A percentile compares a stretch with the other conserved stretches of the same genome.
Evolutionary conservation across 2,113 vertebrate species (phyloP).

Genomic region (Neogobius melanostomus): DNA sequence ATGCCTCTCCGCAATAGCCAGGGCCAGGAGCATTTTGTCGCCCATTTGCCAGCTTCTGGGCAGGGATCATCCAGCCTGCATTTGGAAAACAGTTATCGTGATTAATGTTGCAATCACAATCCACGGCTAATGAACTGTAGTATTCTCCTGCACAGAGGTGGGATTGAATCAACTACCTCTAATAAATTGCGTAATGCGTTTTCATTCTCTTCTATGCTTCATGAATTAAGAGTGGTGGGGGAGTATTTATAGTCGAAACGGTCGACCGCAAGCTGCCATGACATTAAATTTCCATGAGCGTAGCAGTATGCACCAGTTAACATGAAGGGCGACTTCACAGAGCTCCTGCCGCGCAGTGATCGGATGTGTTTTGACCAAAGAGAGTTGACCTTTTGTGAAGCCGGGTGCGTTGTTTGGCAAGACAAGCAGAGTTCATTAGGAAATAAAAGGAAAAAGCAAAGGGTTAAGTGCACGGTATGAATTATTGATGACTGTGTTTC

Average conservation of each 20-base stretch:
- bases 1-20: background rate
- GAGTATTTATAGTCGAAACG: conserved; percentile 8
- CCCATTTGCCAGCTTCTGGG: conserved; percentile 7
- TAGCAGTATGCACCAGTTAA: conserved; percentile 9
- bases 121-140: conserved; percentile 22
- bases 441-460: background rate
- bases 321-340: conserved; percentile 8
- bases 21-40: background rate
- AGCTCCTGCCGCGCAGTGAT: conserved; percentile 6
- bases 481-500: background rate
- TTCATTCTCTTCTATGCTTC: conserved; percentile 27
- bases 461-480: background rate
- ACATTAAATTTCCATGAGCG: conserved; percentile 22
- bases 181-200: conserved; percentile 33
- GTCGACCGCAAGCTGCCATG: background rate
- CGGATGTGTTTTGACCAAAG: background rate
- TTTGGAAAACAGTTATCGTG: conserved; percentile 16
- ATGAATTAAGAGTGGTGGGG: conserved; percentile 28
- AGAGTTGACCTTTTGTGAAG: conserved; percentile 4
- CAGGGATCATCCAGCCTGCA: background rate
- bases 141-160: conserved; percentile 10
- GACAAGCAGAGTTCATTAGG: conserved; percentile 3
- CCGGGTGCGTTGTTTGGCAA: background rate
- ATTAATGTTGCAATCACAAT: conserved; percentile 18
- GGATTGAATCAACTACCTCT: conserved; percentile 26